Conservation (phyloP, 2,797 vertebrate genomes). For the Epinephelus coioides region DNA sequence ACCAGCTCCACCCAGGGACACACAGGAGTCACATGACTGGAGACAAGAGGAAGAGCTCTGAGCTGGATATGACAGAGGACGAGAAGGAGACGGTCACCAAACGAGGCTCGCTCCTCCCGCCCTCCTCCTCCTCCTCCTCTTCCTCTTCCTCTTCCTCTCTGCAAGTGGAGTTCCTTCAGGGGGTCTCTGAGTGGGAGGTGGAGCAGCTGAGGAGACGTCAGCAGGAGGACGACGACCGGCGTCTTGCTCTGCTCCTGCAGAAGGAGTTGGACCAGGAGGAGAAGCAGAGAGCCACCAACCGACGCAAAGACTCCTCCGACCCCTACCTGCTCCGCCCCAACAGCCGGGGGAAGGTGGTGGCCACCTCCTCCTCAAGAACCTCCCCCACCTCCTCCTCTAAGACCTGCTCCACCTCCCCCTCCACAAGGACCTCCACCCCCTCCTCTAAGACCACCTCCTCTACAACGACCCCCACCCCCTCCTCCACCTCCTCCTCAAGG, state of each 20-base stretch:
- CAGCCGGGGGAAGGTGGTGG: slow-evolving; percentile 23
- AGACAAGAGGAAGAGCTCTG: slow-evolving; percentile 69
- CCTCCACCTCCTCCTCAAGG: neutral
- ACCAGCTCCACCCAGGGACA: neutral
- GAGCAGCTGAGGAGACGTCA: slow-evolving; percentile 80
- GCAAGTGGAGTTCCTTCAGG: neutral
- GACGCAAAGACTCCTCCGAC: slow-evolving; percentile 91
- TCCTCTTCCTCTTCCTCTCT: neutral
- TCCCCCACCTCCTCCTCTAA: neutral
- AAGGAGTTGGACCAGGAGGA: slow-evolving; percentile 88
- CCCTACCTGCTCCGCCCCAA: slow-evolving; percentile 85
- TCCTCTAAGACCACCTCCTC: neutral
- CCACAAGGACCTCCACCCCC: neutral
- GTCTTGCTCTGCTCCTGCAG: slow-evolving; percentile 90
- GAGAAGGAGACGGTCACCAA: slow-evolving; percentile 39
- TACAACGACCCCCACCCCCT: neutral
- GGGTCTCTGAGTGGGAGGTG: slow-evolving; percentile 74
- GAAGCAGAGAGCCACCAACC: slow-evolving; percentile 69
- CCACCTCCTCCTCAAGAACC: neutral
- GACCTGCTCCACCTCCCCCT: neutral
- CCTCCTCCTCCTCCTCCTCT: neutral
- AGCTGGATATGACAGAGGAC: slow-evolving; percentile 2
- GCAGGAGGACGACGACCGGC: slow-evolving; percentile 93
- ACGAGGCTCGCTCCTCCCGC: slow-evolving; percentile 16
- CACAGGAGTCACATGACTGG: neutral